Evolutionary conservation across 1,140 invertebrate genomes (phyloP).

Genomic region (Musca domestica): DNA sequence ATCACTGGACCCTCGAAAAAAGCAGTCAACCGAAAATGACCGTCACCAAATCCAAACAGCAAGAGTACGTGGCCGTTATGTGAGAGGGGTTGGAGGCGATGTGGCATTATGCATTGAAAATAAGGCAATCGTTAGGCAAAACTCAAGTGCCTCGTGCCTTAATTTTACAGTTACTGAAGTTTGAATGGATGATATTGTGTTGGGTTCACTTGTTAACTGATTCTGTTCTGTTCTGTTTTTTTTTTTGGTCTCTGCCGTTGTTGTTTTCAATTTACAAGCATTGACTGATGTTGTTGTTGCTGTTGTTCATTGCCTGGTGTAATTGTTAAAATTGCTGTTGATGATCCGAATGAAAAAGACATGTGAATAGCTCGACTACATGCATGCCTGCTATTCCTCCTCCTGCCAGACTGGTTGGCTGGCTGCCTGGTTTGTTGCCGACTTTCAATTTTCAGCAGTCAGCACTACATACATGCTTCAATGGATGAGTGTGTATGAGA

Average conservation of each 20-base stretch:
- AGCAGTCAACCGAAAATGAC: not conserved
- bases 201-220: slow-evolving; percentile 12
- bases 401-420: not conserved
- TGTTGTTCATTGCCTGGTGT: not conserved
- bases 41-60: not conserved
- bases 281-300: not conserved
- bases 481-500: not conserved
- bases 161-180: not conserved
- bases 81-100: not conserved
- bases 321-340: slow-evolving; percentile 21
- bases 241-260: not conserved
- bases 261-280: slow-evolving; percentile 11
- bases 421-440: not conserved
- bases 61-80: not conserved
- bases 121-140: not conserved
- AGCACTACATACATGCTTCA: not conserved
- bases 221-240: not conserved
- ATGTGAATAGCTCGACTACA: not conserved
- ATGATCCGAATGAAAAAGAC: slow-evolving; percentile 1
- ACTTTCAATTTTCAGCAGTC: too few species aligned
- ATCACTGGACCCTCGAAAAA: slow-evolving; percentile 10
- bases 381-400: not conserved
- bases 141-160: too few species aligned
- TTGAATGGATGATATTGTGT: not conserved
- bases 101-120: not conserved